Evolutionary conservation across 2,113 vertebrate species (phyloP).

Genomic region (Rostratula benghalensis): DNA sequence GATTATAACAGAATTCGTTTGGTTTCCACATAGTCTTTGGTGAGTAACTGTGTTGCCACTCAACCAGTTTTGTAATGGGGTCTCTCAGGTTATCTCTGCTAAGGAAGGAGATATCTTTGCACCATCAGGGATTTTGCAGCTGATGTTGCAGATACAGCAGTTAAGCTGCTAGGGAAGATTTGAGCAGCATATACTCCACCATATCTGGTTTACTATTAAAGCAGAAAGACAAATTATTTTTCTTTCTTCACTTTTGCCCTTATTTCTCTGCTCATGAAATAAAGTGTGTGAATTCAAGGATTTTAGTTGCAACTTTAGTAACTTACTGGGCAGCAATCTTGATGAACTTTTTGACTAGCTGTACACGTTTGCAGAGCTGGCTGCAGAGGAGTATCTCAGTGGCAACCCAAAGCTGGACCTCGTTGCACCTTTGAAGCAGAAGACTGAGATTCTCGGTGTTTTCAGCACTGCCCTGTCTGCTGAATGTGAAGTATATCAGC

Average conservation of each 20-base stretch:
- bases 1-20: not conserved
- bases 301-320: not conserved
- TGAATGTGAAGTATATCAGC: conserved; percentile 94
- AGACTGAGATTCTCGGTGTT: conserved; percentile 88
- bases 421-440: conserved; percentile 92
- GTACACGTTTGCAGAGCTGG: conserved; percentile 90
- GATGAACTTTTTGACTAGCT: conserved; percentile 98
- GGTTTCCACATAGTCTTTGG: not conserved
- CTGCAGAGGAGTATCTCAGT: conserved; percentile 92
- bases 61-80: not conserved
- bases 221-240: not conserved
- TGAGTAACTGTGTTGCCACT: not conserved
- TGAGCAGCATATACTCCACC: not conserved
- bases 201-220: not conserved
- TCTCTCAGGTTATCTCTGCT: not conserved
- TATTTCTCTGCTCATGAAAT: not conserved
- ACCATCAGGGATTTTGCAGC: not conserved
- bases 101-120: not conserved
- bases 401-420: conserved; percentile 97
- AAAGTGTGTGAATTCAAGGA: not conserved
- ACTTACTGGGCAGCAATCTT: conserved; percentile 98
- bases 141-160: not conserved
- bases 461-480: conserved; percentile 81
- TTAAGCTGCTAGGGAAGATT: not conserved
- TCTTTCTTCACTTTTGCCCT: not conserved